Evolutionary conservation across 2,113 vertebrate genomes (phyloP), one percentile per base, ranked within the genome.

Genomic region (Axis porcinus): DNA sequence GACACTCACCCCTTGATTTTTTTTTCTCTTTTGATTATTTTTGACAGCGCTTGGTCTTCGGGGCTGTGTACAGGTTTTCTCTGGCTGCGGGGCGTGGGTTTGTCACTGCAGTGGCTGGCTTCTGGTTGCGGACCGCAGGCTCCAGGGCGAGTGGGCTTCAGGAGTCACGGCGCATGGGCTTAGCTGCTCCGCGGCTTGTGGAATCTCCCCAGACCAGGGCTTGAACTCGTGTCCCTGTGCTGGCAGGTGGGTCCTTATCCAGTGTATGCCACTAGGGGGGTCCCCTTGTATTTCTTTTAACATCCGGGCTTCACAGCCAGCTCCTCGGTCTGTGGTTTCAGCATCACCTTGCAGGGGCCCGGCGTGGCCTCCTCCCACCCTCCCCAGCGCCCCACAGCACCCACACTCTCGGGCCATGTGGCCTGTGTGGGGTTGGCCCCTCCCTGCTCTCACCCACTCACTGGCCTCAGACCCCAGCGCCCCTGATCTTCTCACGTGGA

Each of bases 51-150:
- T 40, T 19, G 67, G 67, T 40, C 21, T 40, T 3, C 1, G 1
- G 23, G 6, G n/a, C 36, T 40, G 19, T 74, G 67, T 25, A 13
- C 0, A 5, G n/a, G 67, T 40, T 74, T 74, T 6, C 67, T 74
- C n/a, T 12, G 19, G n/a, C 1, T 21, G n/a, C 17, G 4, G n/a
- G n/a, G 19, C 2, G 0, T 0, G 16, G n/a, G 5, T 11, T 3
- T 21, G n/a, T 40, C 19, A 23, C n/a, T 23, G n/a, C n/a, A 10
- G 19, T 1, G 19, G 2, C n/a, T 1, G 19, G 2, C n/a, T 23
- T 40, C 67, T 36, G 2, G 5, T 1, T 6, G 19, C 0, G 5
- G 67, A 40, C n/a, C 4, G 0, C 11, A 5, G 64, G 19, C 67
- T 40, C 67, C 67, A 36, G n/a, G n/a, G n/a, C 5, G 5, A 40